phyloP scores from a whole-genome alignment of 2,797 vertebrate genomes.

The Tokudaia tokunoshimensis region DNA sequence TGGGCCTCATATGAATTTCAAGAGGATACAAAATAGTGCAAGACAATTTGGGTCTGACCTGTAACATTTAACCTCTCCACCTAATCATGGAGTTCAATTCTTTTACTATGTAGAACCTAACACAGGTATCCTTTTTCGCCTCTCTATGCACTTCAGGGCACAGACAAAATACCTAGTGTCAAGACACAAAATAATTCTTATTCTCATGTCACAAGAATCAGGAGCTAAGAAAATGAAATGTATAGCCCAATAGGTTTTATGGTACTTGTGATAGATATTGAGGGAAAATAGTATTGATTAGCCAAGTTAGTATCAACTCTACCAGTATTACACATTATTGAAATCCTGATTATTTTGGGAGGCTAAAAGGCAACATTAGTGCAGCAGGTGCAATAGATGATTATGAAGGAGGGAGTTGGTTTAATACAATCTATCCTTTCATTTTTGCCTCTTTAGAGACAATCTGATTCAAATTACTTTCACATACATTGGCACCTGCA shows the following conservation, averaged over 20 bases:
- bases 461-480: slow-evolving; percentile 57
- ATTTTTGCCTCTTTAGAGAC: slow-evolving; percentile 63
- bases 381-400: slow-evolving; percentile 56
- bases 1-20: neutral
- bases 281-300: slow-evolving; percentile 35
- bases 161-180: neutral
- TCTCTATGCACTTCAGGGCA: rapidly evolving
- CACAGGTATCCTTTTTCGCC: neutral
- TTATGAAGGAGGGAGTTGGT: slow-evolving; percentile 57
- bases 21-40: neutral
- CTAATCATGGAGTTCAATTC: neutral
- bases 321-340: slow-evolving; percentile 45
- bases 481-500: slow-evolving; percentile 60
- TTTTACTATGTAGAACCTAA: neutral
- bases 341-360: slow-evolving; percentile 70
- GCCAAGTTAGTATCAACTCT: slow-evolving; percentile 33
- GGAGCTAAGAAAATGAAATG: neutral
- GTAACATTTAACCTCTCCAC: neutral
- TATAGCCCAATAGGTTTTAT: neutral
- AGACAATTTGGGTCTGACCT: neutral
- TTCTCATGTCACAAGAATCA: neutral
- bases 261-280: neutral
- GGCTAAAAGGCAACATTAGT: slow-evolving; percentile 55
- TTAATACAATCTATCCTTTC: slow-evolving; percentile 56
- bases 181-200: neutral